Base-by-base conservation (phyloP, 30 jellyfish, hydroid and myxozoan species). In the Mastigias papua region DNA sequence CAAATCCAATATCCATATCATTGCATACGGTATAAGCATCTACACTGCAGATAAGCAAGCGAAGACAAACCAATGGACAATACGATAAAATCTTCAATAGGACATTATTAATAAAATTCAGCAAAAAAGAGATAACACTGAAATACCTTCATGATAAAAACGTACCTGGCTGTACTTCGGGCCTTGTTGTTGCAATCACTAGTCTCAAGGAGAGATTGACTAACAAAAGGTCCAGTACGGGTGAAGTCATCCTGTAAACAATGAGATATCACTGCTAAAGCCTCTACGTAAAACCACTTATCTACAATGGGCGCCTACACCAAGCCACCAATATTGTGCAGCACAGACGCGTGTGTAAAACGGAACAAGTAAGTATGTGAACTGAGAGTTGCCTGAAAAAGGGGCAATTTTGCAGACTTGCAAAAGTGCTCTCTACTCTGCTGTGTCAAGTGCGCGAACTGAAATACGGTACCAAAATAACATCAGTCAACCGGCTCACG, bases 131-230 rank as follows among this genome's bases (percentile, higher is more conserved):
- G 54, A 15, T 8, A 42, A 15, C 7, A 42, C 7, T 42, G 54
- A 42, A 15, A 4, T 4, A 42, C 7, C 17, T 16, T 6, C 25
- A 6, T 21, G 20, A 54, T 54, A 0, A 6, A 25, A 79, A 72
- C 94, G 72, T 85, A 85, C 94, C 94, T 69, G 78, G 88, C 48
- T 85, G 94, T 17, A 85, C 84, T 77, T 85, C 82, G n/a, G 94
- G 94, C 71, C 63, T 73, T 35, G 94, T 85, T 88, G 73, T 77
- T 34, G 78, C 94, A 23, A 85, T 85, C 63, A 73, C 76, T 73
- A 85, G 73, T 85, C 94, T 73, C 94, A 85, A 34, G 78, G 94
- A 72, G 71, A 85, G 94, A 61, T 85, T 85, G 82, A 85, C 80
- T 81, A 85, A 48, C 82, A 85, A 37, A 35, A 85, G 42, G 67